phyloP scores from a whole-genome alignment of 1,140 invertebrate species.

The Trichonephila clavipes region DNA sequence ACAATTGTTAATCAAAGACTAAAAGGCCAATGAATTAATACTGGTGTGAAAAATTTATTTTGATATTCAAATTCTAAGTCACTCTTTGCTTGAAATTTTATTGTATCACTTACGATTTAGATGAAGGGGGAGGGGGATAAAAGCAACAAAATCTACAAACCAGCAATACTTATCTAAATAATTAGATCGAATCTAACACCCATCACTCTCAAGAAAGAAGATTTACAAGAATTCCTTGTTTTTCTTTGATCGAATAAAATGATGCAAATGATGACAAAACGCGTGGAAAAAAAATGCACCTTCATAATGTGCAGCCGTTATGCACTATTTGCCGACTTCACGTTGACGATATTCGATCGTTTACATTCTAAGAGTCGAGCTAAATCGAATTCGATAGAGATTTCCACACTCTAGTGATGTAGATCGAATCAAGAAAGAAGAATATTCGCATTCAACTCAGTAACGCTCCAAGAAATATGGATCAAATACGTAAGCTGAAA shows the following conservation, averaged over 20 bases:
- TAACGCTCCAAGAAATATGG: neutral
- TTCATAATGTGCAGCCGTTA: slow-evolving; percentile 25
- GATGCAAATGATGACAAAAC: neutral
- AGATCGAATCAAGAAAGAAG: neutral
- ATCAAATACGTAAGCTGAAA: neutral
- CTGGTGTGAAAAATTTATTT: no score
- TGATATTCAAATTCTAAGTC: no score
- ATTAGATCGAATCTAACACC: neutral
- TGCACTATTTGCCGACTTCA: neutral
- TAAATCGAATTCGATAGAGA: neutral
- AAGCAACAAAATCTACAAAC: no score
- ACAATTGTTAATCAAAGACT: no score
- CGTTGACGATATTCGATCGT: neutral
- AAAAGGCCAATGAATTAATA: no score
- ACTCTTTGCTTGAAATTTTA: no score
- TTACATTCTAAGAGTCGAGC: neutral
- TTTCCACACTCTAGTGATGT: neutral
- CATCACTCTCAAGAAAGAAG: neutral
- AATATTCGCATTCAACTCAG: neutral
- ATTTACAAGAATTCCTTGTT: neutral
- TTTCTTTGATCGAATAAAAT: neutral
- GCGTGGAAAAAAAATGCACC: neutral
- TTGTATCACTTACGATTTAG: no score
- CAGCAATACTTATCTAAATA: neutral
- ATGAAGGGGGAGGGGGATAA: no score